Conservation (phyloP, 1,140 invertebrate species). For the Hormaphis cornu region DNA sequence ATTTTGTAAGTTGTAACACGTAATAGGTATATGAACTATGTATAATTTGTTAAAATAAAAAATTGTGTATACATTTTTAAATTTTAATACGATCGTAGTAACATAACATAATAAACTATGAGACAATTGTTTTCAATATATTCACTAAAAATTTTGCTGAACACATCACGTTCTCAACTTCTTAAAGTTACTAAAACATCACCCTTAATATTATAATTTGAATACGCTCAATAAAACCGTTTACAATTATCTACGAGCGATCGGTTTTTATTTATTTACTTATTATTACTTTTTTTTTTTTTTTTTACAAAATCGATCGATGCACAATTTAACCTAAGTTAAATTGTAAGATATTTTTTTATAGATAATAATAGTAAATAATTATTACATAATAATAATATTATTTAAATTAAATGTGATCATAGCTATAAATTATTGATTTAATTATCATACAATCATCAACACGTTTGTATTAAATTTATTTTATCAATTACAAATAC, state of each 20-base stretch:
- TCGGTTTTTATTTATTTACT: too few relatives aligned
- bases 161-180: not conserved
- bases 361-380: not conserved
- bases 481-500: slow-evolving; percentile 2
- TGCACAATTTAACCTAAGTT: not conserved
- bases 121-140: not conserved
- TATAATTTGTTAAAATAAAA: too few relatives aligned
- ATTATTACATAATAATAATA: not conserved
- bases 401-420: not conserved
- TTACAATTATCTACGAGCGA: slow-evolving; percentile 4
- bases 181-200: too few relatives aligned
- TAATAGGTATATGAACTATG: too few relatives aligned
- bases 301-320: not conserved
- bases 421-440: slow-evolving; percentile 5
- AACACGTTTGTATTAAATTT: not conserved
- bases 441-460: not conserved
- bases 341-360: too few relatives aligned
- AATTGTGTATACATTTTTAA: too few relatives aligned
- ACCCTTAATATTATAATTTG: slow-evolving; percentile 9
- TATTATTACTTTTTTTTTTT: not conserved
- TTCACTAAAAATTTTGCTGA: not conserved
- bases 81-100: slow-evolving; percentile 10
- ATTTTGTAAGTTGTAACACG: too few relatives aligned
- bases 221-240: not conserved
- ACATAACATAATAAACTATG: slow-evolving; percentile 12